phyloP scores from a whole-genome alignment of 2,888 invertebrate species.

The Aethes cnicana region DNA sequence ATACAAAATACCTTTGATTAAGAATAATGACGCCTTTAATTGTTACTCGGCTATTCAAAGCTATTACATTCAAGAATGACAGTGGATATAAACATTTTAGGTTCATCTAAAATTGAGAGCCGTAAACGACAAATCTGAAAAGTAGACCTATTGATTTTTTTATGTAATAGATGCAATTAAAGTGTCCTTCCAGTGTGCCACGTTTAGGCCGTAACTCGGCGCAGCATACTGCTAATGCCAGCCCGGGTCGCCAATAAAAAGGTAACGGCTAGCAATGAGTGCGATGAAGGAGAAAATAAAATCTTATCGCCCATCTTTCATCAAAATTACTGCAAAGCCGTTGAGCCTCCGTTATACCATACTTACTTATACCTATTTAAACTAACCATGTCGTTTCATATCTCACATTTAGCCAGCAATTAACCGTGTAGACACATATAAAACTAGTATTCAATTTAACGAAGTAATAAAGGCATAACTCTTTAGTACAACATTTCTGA shows the following conservation, averaged over 20 bases:
- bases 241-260: slow-evolving; percentile 62
- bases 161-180: slow-evolving; percentile 19
- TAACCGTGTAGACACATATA: no score
- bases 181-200: slow-evolving; percentile 43
- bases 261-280: slow-evolving; percentile 57
- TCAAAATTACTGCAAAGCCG: slow-evolving; percentile 3
- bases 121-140: neutral
- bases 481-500: no score
- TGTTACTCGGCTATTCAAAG: no score
- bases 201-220: slow-evolving; percentile 55
- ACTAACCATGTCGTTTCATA: no score
- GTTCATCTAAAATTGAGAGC: neutral
- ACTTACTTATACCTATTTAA: neutral
- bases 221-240: slow-evolving; percentile 66
- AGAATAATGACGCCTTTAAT: no score
- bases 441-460: no score
- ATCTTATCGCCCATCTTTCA: slow-evolving; percentile 56
- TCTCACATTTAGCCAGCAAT: no score
- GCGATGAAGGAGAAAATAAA: slow-evolving; percentile 64
- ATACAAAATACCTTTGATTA: no score
- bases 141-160: neutral
- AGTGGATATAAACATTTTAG: no score
- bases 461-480: no score
- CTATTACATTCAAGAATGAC: no score
- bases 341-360: neutral